Evolutionary conservation across 92 coral and sea anemone genomes (phyloP).

Genomic region (Siderastrea siderea): DNA sequence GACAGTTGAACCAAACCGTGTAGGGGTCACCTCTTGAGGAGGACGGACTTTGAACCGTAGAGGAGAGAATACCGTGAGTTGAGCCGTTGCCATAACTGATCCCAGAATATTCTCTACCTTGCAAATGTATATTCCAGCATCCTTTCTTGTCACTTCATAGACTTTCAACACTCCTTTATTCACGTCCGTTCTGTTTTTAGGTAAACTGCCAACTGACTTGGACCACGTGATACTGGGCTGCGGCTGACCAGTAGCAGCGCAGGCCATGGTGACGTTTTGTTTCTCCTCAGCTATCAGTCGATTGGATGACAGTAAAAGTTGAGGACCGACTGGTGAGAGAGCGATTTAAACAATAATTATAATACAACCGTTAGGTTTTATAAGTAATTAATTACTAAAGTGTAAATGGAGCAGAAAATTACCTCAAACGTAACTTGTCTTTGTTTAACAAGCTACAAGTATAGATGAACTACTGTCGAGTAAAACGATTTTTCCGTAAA

Average conservation of each 20-base stretch:
- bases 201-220: not conserved
- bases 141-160: slow-evolving; percentile 10
- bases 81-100: not conserved
- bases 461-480: too few relatives aligned
- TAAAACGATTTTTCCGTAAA: too few relatives aligned
- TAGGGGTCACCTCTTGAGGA: not conserved
- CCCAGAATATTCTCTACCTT: slow-evolving; percentile 30
- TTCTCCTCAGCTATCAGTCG: slow-evolving; percentile 4
- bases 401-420: too few relatives aligned
- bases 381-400: too few relatives aligned
- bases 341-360: too few relatives aligned
- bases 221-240: slow-evolving; percentile 19
- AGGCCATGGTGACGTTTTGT: slow-evolving; percentile 17
- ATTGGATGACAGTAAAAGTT: not conserved
- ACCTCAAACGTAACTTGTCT: too few relatives aligned
- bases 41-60: slow-evolving; percentile 28
- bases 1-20: not conserved
- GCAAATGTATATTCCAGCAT: slow-evolving; percentile 34
- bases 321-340: not conserved
- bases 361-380: too few relatives aligned
- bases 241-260: slow-evolving; percentile 14
- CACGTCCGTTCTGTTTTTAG: not conserved
- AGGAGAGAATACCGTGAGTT: slow-evolving; percentile 32
- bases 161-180: not conserved
- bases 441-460: too few relatives aligned